Percentiles rank a stretch among this genome's conserved stretches.
Conservation (phyloP, 2,888 invertebrate species). For the Himalopsyche anomala region DNA sequence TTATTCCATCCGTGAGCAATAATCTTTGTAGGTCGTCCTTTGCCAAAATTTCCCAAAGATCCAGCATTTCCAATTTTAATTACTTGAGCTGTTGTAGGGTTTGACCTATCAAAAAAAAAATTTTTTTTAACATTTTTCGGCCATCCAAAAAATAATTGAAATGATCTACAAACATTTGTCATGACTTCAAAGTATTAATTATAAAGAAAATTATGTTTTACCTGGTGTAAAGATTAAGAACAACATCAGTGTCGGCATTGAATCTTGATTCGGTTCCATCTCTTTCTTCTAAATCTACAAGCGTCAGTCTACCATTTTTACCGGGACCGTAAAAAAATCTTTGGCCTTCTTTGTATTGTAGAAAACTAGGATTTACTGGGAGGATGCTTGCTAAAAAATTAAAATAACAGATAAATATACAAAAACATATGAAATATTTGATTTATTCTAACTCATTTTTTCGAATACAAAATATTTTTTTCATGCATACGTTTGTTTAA, state of each 20-base stretch:
- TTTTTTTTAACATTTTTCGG: neutral
- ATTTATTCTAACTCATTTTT: too few relatives aligned
- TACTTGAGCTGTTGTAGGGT: constrained; percentile 68
- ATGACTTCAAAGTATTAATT: too few relatives aligned
- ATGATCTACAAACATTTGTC: too few relatives aligned
- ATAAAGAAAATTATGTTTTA: neutral
- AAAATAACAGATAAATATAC: too few relatives aligned
- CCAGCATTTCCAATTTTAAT: constrained; percentile 69
- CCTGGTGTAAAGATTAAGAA: constrained; percentile 51
- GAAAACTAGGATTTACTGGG: neutral
- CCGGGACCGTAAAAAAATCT: constrained; percentile 49
- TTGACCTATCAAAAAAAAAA: constrained; percentile 64
- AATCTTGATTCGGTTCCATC: constrained; percentile 36
- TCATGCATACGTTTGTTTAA: too few relatives aligned
- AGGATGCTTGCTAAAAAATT: neutral
- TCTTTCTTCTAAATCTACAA: constrained; percentile 47
- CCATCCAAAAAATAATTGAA: too few relatives aligned
- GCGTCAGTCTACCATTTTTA: constrained; percentile 46
- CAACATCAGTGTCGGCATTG: constrained; percentile 46
- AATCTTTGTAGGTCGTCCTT: constrained; percentile 68
- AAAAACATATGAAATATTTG: too few relatives aligned
- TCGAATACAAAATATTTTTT: too few relatives aligned
- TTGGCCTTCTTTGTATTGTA: constrained; percentile 54
- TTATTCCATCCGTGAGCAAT: constrained; percentile 72
- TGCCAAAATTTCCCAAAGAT: constrained; percentile 67